Percentiles rank a stretch among this genome's conserved stretches.
phyloP scores from a whole-genome alignment of 2,113 vertebrate genomes.

The Burhinus bistriatus region DNA sequence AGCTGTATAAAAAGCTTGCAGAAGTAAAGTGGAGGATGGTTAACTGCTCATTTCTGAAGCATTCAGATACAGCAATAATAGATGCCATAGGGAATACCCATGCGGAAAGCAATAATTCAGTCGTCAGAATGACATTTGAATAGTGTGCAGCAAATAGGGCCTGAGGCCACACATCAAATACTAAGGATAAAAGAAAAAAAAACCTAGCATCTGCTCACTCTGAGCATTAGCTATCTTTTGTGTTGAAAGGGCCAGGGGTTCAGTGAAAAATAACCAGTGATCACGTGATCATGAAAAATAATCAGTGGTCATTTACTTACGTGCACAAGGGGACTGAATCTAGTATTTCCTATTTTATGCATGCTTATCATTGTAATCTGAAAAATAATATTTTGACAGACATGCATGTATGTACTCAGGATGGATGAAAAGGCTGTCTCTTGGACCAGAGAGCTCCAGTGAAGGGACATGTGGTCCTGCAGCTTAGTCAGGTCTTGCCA shows the following conservation, averaged over 20 bases:
- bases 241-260: neutral
- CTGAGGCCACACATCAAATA: conserved; percentile 15
- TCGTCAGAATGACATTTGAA: conserved; percentile 40
- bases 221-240: neutral
- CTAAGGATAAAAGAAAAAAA: neutral
- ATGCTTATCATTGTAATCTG: neutral
- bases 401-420: neutral
- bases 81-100: neutral
- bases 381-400: neutral
- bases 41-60: conserved; percentile 1
- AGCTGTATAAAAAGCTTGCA: neutral
- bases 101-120: conserved; percentile 25
- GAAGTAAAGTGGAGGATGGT: neutral
- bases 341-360: neutral
- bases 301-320: neutral
- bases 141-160: conserved; percentile 14
- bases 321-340: neutral
- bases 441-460: neutral
- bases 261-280: neutral
- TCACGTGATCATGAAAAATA: neutral
- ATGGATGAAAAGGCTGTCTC: neutral
- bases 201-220: neutral
- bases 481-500: neutral
- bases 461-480: neutral
- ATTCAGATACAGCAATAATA: conserved; percentile 17